Base-by-base conservation (phyloP, 1,140 invertebrate genomes). In the Lepidurus arcticus region DNA sequence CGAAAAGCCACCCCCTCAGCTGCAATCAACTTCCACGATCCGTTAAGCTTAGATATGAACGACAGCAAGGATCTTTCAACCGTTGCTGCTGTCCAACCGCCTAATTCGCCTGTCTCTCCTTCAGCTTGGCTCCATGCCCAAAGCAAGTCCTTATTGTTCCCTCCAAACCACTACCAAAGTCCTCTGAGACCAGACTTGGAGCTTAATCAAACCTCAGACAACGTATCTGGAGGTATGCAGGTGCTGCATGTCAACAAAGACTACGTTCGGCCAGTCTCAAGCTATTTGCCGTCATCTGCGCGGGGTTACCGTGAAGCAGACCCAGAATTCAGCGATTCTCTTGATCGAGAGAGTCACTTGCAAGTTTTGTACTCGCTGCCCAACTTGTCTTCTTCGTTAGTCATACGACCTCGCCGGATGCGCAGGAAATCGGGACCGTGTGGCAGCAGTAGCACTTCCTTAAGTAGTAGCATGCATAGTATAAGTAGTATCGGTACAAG, bases 21-120 rank as follows among this genome's bases (percentile, higher is more conserved):
- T 45, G n/a, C 44, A 10, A 42, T 78, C 44, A 16, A 73, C 42
- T 73, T 74, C 73, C 73, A 44, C 78, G 44, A 74, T 21, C 44
- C 21, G 73, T 74, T 21, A 44, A 78, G 9, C 13, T 16, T 65
- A 4, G 53, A 65, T 16, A 65, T 16, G 45, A 47, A 13, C 3
- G 53, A 65, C 13, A n/a, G 16, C 42, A 75, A 10, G 44, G 78
- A 78, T 44, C 75, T 16, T 21, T 8, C 16, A 11, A 75, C 74
- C 44, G 73, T 42, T 21, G 65, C 44, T 24, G 44, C 78, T n/a
- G 7, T 75, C 44, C 78, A 78, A 44, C 78, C 78, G 73, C 78
- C 78, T 42, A 78, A 78, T 44, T 78, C 78, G n/a, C 78, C 78
- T 13, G 78, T 78, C 7, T 78, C 78, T 21, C 78, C 78, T 7